Base-by-base conservation (phyloP, 2,797 vertebrate species). In the Halcyon smyrnensis region DNA sequence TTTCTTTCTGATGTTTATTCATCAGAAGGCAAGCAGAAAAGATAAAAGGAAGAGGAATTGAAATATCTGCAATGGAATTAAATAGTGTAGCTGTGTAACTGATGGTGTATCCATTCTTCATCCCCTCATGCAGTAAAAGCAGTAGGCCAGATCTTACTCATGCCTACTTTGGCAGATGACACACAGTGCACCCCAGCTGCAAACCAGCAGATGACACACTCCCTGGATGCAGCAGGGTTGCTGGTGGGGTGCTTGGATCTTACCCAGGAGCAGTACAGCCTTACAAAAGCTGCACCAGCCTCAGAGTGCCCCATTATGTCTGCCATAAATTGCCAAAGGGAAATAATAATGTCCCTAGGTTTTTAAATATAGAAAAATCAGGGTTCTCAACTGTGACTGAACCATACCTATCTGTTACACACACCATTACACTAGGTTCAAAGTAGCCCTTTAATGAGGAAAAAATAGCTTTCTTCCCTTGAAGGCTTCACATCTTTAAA, bases 41-140 rank as follows among this genome's bases (percentile, higher is more conserved):
- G 70, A 84, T 84, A 87, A 92, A 81, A 87, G 34, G 46, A 92
- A 67, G 53, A 83, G 32, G 41, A 93, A 93, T 17, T 84, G 54
- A 59, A 92, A 54, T 82, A 39, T 63, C 59, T 46, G 8, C 7
- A 7, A 46, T 73, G 48, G 46, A 87, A 87, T 89, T 84, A 73
- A 87, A 6, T 62, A 2, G 2, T n/a, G n/a, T 76, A 48, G 41
- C n/a, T 24, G 54, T 3, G 5, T 54, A 84, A 73, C 18, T 78
- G 76, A 6, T 81, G 32, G 11, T 1, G 0, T 56, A n/a, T 20
- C 36, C 45, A 5, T 60, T 74, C 56, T 57, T 79, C 43, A 36
- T 82, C 41, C 69, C 56, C 74, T 39, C 4, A 0, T 54, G 34
- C 41, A 45, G 15, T 75, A 60, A 79, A 76, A 11, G 37, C 41